A percentile compares a stretch with the other conserved stretches of the same genome.
These are phyloP conservation scores for Cephus rjabovi DNA, from an alignment of 2,888 invertebrate species.

Conservation along the genomic window DNA sequence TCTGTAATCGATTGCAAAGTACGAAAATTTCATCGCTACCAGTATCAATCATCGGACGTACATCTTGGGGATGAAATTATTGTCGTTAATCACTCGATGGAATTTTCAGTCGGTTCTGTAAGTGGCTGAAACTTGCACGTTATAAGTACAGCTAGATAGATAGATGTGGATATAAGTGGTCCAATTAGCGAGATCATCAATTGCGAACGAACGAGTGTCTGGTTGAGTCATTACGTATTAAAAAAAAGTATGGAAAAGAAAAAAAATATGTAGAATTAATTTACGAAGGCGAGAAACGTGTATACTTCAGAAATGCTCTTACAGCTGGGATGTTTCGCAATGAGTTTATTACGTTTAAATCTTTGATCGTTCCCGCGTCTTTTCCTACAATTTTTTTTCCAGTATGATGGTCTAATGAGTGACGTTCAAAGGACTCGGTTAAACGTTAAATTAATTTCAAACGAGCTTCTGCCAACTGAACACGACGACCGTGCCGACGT, in stretches of 20 bases:
- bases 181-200: neutral
- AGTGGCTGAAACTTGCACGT: neutral
- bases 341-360: neutral
- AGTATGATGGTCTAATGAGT: neutral
- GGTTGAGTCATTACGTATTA: neutral
- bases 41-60: neutral
- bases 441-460: neutral
- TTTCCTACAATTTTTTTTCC: neutral
- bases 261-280: neutral
- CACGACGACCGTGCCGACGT: neutral
- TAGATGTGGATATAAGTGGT: neutral
- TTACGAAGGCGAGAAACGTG: neutral
- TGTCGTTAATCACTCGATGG: neutral
- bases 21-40: neutral
- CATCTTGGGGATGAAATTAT: neutral
- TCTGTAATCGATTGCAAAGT: neutral
- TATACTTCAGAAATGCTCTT: neutral
- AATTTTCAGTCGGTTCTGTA: neutral
- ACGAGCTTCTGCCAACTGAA: neutral
- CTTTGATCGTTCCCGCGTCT: neutral
- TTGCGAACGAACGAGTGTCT: neutral
- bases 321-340: neutral
- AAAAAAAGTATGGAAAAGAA: neutral
- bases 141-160: neutral
- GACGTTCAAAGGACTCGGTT: neutral